Evolutionary conservation across 2,113 vertebrate genomes (phyloP).

Genomic region (Orycteropus afer): DNA sequence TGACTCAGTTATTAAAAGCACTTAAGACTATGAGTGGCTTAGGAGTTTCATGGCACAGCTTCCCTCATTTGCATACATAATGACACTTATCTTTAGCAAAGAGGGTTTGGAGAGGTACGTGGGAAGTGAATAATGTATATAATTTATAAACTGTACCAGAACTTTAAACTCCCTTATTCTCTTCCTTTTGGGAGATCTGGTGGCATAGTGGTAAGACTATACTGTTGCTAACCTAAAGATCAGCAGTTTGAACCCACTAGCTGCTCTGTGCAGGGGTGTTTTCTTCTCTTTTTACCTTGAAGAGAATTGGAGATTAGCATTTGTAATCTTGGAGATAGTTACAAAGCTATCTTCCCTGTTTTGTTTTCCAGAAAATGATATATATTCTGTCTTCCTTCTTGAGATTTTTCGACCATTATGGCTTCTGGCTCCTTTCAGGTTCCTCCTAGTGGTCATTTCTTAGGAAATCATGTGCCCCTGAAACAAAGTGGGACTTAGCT

Average conservation of each 20-base stretch:
- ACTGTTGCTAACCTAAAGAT: too few relatives aligned
- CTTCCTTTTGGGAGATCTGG: not conserved
- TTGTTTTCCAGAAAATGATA: not conserved
- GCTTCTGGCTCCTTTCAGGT: not conserved
- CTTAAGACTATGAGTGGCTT: conserved; percentile 8
- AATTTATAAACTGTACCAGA: not conserved
- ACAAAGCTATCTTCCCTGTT: not conserved
- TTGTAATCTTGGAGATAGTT: not conserved
- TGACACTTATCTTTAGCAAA: not conserved
- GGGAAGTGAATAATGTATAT: conserved; percentile 24
- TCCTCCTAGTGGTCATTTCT: not conserved
- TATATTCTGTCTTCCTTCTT: not conserved
- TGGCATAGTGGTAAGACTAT: too few relatives aligned
- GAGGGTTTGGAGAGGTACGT: conserved; percentile 2
- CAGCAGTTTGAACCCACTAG: too few relatives aligned
- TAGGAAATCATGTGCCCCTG: not conserved
- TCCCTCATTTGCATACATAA: conserved; percentile 40
- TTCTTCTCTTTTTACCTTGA: not conserved
- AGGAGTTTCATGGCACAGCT: not conserved
- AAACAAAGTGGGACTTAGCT: not conserved
- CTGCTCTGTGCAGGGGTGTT: too few relatives aligned
- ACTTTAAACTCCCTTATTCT: not conserved
- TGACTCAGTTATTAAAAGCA: conserved; percentile 49
- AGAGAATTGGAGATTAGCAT: not conserved
- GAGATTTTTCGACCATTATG: not conserved